Base-by-base conservation (phyloP, 30 jellyfish, hydroid and myxozoan species). In the Mastigias papua region DNA sequence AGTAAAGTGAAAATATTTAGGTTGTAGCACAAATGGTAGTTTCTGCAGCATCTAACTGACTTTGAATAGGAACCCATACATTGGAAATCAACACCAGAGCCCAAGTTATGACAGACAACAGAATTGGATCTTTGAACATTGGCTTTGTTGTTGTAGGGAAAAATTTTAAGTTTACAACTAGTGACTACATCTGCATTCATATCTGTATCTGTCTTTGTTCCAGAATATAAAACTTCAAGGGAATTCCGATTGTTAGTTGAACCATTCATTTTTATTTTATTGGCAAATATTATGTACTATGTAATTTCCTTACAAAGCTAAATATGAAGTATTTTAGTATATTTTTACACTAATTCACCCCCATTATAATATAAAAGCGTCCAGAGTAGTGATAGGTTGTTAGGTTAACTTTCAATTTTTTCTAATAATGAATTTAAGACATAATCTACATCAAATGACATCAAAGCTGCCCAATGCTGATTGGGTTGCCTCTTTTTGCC, bases 401-500 rank as follows among this genome's bases (percentile, higher is more conserved):
- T n/a, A n/a, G n/a, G n/a, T n/a, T n/a, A n/a, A n/a, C n/a, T n/a
- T n/a, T n/a, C n/a, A n/a, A n/a, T n/a, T n/a, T n/a, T n/a, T n/a
- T n/a, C n/a, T n/a, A n/a, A n/a, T n/a, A 46, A 46, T 46, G 60
- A 46, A 46, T 46, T 46, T 46, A 6, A 16, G 8, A 46, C 13
- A 6, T 16, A 46, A 16, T 46, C 16, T 46, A 46, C 16, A 16
- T 46, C 16, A 46, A 46, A 46, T 46, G 8, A 46, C 60, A 46
- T 46, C 60, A 46, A 46, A 46, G 8, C 16, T 46, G 60, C 16
- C 16, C 16, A 16, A 46, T 46, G 60, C 16, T 46, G 60, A 46
- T 46, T 16, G 60, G 60, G 60, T 46, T 46, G 60, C 60, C 60
- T 62, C 73, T 28, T 6, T 62, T 62, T 62, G 73, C 73, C 73